Evolutionary conservation across 2,113 vertebrate species (phyloP).

Genomic region (Pimephales promelas): DNA sequence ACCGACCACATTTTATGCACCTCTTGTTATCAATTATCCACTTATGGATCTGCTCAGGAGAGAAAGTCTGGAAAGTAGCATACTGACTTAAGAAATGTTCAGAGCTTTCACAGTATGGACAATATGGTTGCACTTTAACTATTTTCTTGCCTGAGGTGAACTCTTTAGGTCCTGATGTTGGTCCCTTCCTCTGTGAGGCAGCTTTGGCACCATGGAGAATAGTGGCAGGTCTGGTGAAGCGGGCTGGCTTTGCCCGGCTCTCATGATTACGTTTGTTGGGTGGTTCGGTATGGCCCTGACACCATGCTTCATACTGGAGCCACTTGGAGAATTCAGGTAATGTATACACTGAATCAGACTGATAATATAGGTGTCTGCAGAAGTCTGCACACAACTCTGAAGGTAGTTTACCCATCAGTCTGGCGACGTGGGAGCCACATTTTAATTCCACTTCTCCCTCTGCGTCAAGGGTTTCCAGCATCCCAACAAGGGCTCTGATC

Average conservation of each 20-base stretch:
- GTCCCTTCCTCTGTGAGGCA: not conserved
- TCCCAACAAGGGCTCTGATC: not conserved
- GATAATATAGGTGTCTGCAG: not conserved
- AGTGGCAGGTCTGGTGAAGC: not conserved
- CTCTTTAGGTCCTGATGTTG: not conserved
- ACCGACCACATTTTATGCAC: not conserved
- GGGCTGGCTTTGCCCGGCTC: not conserved
- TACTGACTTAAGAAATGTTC: not conserved
- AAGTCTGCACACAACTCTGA: not conserved
- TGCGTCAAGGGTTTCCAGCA: not conserved
- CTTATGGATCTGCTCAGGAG: not conserved
- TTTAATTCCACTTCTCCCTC: not conserved
- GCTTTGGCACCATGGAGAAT: not conserved
- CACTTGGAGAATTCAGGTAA: not conserved
- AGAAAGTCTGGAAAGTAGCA: not conserved
- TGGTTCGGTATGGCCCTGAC: not conserved
- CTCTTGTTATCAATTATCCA: not conserved
- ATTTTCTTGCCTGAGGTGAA: not conserved
- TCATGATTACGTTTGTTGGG: not conserved
- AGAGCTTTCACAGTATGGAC: not conserved
- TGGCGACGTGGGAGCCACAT: conserved; percentile 19
- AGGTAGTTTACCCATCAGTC: conserved; percentile 2
- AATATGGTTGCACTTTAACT: not conserved
- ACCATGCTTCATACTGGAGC: conserved; percentile 15
- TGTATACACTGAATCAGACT: not conserved